Percentiles rank a stretch among this genome's conserved stretches.
phyloP scores from a whole-genome alignment of 2,888 invertebrate species.

The Sinelater perroti region DNA sequence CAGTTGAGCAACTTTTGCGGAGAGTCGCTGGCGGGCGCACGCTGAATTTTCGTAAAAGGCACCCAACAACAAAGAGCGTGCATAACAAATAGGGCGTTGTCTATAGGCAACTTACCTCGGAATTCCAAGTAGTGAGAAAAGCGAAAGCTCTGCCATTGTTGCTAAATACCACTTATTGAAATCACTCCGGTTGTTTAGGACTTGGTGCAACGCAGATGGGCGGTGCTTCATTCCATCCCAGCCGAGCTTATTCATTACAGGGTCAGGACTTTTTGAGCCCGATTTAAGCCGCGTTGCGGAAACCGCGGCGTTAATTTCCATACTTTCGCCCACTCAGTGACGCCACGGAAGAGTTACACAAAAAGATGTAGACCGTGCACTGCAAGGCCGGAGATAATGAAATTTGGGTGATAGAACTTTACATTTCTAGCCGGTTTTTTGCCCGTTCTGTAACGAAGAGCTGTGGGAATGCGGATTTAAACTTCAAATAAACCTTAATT shows the following conservation, averaged over 20 bases:
- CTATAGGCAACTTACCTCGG: constrained; percentile 1
- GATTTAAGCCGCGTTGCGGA: no score
- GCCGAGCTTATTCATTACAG: no score
- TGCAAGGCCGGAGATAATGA: no score
- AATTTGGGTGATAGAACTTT: constrained; percentile 1
- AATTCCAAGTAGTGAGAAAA: constrained; percentile 15
- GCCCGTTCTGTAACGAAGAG: neutral
- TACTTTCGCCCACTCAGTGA: no score
- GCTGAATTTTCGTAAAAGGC: constrained; percentile 9
- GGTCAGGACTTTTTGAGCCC: no score
- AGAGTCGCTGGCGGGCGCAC: constrained; percentile 9
- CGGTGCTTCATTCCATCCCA: no score
- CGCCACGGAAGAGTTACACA: no score
- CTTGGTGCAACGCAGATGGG: no score
- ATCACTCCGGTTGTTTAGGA: neutral
- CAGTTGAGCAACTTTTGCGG: constrained; percentile 2
- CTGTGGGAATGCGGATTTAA: neutral
- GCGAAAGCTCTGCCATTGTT: constrained; percentile 16
- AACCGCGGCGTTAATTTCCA: no score
- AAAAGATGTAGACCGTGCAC: no score
- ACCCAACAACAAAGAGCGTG: constrained; percentile 10
- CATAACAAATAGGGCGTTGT: constrained; percentile 9
- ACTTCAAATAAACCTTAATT: neutral
- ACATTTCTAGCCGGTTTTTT: constrained; percentile 1
- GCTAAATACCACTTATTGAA: constrained; percentile 11